phyloP scores from a whole-genome alignment of 53 echinoderm and acorn worm species.

The Mesocentrotus franciscanus region DNA sequence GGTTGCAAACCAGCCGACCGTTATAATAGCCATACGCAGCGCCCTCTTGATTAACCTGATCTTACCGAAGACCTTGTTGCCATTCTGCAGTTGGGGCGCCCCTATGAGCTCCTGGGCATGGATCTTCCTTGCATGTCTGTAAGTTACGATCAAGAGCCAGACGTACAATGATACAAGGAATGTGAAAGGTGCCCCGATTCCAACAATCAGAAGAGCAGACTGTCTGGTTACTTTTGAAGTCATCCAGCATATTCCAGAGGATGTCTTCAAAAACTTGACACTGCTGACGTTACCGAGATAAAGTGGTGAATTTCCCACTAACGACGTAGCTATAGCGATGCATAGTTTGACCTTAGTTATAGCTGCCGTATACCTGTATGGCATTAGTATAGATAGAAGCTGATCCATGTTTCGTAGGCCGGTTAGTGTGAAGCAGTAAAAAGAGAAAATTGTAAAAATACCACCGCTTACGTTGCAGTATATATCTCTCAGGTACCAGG shows the following conservation, averaged over 20 bases:
- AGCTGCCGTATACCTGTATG: background rate
- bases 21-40: background rate
- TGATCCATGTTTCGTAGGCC: background rate
- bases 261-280: background rate
- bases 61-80: background rate
- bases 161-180: background rate
- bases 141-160: background rate
- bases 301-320: background rate
- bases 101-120: background rate
- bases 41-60: slow-evolving; percentile 13
- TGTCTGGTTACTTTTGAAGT: background rate
- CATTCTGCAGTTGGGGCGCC: background rate
- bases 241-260: background rate
- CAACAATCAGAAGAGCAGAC: background rate
- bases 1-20: background rate
- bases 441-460: background rate
- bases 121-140: slow-evolving; percentile 16
- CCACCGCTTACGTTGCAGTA: background rate
- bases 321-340: background rate
- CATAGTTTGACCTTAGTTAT: background rate
- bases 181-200: background rate
- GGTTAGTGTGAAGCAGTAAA: background rate
- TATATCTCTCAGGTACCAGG: background rate
- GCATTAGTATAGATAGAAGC: background rate
- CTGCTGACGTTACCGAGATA: background rate